Evolutionary conservation across 2,888 invertebrate genomes (phyloP).

Genomic region (Leucophenga montana): DNA sequence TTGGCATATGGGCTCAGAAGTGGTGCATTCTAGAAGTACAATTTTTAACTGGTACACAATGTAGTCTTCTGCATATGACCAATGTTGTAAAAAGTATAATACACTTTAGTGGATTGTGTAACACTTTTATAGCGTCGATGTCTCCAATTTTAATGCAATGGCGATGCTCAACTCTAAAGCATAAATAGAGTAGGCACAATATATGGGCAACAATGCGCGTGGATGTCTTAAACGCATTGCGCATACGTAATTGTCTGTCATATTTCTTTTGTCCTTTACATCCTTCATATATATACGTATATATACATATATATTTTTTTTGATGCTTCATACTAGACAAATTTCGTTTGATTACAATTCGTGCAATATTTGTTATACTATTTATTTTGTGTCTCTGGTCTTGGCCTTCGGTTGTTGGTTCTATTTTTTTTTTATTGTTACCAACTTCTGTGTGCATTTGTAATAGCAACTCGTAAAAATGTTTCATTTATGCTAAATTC

Average conservation of each 20-base stretch:
- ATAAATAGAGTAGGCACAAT: too few species aligned
- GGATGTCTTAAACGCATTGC: conserved; percentile 38
- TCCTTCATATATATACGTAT: conserved; percentile 48
- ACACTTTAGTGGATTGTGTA: too few species aligned
- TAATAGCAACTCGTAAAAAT: conserved; percentile 65
- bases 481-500: conserved; percentile 66
- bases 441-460: conserved; percentile 45
- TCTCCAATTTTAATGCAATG: too few species aligned
- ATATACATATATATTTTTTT: conserved; percentile 39
- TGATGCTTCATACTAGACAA: conserved; percentile 9
- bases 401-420: conserved; percentile 15
- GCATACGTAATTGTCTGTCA: conserved; percentile 52
- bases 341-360: conserved; percentile 31
- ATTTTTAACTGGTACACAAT: too few species aligned
- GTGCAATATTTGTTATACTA: conserved; percentile 13
- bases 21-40: too few species aligned
- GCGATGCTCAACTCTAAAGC: too few species aligned
- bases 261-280: conserved; percentile 48
- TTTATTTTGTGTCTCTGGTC: conserved; percentile 43
- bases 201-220: not conserved
- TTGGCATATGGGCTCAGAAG: too few species aligned
- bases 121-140: too few species aligned
- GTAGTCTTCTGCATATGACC: too few species aligned
- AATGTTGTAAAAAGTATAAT: too few species aligned
- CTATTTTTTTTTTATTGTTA: conserved; percentile 49